These are phyloP conservation scores for Urophycis tenuis DNA, from an alignment of 2,797 vertebrate species.

Conservation along the genomic window DNA sequence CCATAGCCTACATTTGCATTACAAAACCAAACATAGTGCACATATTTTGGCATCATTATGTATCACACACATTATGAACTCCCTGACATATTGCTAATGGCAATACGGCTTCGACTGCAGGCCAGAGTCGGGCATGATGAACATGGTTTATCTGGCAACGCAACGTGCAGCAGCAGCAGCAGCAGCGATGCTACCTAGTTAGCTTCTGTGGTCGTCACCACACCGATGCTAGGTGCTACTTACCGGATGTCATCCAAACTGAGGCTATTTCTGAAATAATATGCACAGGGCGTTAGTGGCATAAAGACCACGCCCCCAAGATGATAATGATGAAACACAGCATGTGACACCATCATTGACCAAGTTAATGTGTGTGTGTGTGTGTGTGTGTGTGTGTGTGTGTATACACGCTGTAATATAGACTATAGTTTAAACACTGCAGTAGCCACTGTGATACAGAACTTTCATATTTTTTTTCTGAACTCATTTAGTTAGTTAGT, in stretches of 20 bases:
- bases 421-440: too few relatives aligned
- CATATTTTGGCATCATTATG: background rate
- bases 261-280: constrained; percentile 97
- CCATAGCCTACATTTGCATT: background rate
- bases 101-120: constrained; percentile 37
- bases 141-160: constrained; percentile 33
- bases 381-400: background rate
- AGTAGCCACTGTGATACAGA: background rate
- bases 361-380: background rate
- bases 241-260: constrained; percentile 98
- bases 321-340: background rate
- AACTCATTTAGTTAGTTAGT: background rate
- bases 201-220: constrained; percentile 62
- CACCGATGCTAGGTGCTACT: constrained; percentile 81
- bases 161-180: constrained; percentile 41
- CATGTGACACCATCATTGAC: background rate
- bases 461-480: background rate
- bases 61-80: background rate
- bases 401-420: too few relatives aligned
- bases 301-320: constrained; percentile 44
- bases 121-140: constrained; percentile 51
- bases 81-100: constrained; percentile 26
- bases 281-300: constrained; percentile 82
- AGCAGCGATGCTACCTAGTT: constrained; percentile 53
- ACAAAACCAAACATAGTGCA: background rate